phyloP scores from a whole-genome alignment of 1,140 invertebrate genomes.

The Ostrea denselamellosa region DNA sequence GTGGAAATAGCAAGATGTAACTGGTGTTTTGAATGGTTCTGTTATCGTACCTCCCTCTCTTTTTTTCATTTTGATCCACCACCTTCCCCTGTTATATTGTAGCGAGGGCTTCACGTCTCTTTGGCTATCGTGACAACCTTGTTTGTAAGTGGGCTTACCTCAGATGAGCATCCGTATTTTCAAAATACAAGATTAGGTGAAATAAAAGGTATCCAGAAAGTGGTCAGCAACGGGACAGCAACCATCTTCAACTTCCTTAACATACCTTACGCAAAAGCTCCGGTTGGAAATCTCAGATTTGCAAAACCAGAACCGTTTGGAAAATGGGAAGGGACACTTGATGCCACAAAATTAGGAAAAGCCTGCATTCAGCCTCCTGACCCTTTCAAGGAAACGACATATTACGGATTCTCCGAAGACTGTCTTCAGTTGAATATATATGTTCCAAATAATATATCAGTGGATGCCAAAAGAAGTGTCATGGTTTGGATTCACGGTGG shows the following conservation, averaged over 20 bases:
- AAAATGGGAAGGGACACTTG: slow-evolving; percentile 51
- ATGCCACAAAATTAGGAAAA: slow-evolving; percentile 82
- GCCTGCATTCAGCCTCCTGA: slow-evolving; percentile 53
- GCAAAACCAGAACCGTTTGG: slow-evolving; percentile 87
- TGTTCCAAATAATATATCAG: slow-evolving; percentile 81
- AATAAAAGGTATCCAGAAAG: not conserved
- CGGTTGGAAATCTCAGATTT: slow-evolving; percentile 91
- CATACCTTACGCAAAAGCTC: slow-evolving; percentile 96
- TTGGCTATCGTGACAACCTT: not conserved
- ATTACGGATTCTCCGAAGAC: slow-evolving; percentile 88
- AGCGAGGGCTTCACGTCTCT: not conserved
- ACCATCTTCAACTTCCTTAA: slow-evolving; percentile 84
- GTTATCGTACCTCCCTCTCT: not conserved
- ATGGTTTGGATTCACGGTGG: slow-evolving; percentile 98
- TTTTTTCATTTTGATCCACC: not conserved
- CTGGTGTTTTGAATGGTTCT: too few species aligned
- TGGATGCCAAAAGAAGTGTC: slow-evolving; percentile 82
- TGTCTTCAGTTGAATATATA: slow-evolving; percentile 95
- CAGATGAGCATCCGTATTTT: not conserved
- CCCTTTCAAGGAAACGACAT: slow-evolving; percentile 79
- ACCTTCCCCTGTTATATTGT: not conserved
- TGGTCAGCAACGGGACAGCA: not conserved
- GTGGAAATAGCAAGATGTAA: too few species aligned
- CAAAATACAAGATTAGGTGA: not conserved
- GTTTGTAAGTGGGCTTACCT: not conserved